These are phyloP conservation scores for Malurus leucopterus DNA, from an alignment of 2,797 vertebrate species.

Conservation along the genomic window DNA sequence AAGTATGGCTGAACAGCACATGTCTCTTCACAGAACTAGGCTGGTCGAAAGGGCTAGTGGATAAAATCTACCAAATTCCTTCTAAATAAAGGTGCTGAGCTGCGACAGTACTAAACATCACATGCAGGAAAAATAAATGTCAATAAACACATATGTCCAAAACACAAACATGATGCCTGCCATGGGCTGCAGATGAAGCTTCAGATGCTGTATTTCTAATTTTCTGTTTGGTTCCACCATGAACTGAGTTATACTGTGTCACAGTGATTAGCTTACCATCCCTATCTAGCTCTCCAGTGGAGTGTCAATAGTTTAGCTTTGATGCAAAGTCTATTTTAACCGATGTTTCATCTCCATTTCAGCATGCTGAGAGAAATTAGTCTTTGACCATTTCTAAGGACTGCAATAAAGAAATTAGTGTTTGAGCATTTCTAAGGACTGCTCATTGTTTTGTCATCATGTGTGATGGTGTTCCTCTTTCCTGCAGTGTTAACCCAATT, in stretches of 20 bases:
- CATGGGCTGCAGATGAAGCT: not conserved
- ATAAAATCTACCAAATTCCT: not conserved
- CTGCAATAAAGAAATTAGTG: not conserved
- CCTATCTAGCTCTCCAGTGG: slow-evolving; percentile 35
- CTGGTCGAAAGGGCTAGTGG: not conserved
- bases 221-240: not conserved
- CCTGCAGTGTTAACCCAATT: not conserved
- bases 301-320: slow-evolving; percentile 40
- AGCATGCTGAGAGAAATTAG: slow-evolving; percentile 16
- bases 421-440: not conserved
- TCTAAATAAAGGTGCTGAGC: not conserved
- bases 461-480: not conserved
- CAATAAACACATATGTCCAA: not conserved
- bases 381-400: not conserved
- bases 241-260: not conserved
- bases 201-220: not conserved
- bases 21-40: not conserved
- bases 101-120: not conserved
- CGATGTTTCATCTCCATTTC: slow-evolving; percentile 11
- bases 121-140: not conserved
- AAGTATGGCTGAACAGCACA: not conserved
- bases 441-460: not conserved
- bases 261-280: not conserved
- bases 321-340: not conserved
- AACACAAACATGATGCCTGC: not conserved